Base-by-base conservation (phyloP, 2,113 vertebrate genomes). In the Chloebia gouldiae region DNA sequence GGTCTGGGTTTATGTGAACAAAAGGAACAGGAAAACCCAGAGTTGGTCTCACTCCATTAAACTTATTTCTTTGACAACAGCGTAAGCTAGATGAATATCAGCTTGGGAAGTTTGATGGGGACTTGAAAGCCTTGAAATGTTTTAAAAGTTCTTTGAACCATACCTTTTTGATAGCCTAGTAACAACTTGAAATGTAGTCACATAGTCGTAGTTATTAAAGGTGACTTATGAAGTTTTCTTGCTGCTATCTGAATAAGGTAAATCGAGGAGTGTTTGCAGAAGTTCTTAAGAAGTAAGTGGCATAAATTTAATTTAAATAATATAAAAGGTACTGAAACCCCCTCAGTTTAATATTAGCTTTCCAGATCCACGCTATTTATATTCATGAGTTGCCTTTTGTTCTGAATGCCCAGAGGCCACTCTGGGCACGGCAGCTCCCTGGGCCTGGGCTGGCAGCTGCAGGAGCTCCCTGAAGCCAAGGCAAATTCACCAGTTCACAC, bases 1-100 rank as follows among this genome's bases (percentile, higher is more conserved):
- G 60, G 56, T 81, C 83, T 79, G 79, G 47, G 77, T 87, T 95
- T 86, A 70, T 30, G 68, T 37, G 56, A 73, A 81, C 57, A 89
- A 78, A 86, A 73, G 71, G 17, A 81, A 72, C 37, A 92, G 86
- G 80, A 73, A 94, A 90, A 59, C 39, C 19, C 57, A 35, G 54
- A 60, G 72, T 44, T 88, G 68, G 92, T 87, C 91, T 93, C 88
- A 44, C 49, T 54, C 78, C 90, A 86, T 89, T 95, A 90, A 97
- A 87, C 78, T 57, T 78, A 96, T 65, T 94, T 94, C 87, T 97
- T 96, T 88, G 75, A 91, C 95, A 81, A 88, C 54, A 91, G 82
- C 0, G 4, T 90, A 95, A 94, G 91, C 78, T 53, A 90, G 94
- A 88, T 86, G 80, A 94, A 56, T 88, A 93, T 81, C 54, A 81